phyloP scores from a whole-genome alignment of 2,113 vertebrate species.

The Sander vitreus region DNA sequence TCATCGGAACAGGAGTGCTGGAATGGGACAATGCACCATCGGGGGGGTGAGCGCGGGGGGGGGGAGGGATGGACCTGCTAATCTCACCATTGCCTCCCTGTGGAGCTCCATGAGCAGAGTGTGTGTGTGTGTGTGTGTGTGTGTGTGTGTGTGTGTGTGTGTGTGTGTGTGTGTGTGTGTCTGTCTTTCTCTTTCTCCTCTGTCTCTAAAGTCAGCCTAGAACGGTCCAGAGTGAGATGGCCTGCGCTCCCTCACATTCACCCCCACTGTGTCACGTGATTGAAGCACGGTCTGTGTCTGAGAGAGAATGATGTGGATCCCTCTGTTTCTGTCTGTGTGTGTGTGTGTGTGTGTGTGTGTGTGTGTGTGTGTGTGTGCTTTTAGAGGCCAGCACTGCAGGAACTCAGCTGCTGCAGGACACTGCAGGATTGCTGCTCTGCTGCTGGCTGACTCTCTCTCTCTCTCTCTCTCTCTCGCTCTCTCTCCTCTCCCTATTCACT shows the following conservation, averaged over 20 bases:
- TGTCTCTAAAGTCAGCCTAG: constrained; percentile 56
- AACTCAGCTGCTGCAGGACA: constrained; percentile 84
- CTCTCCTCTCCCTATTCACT: constrained; percentile 64
- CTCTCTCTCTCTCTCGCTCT: constrained; percentile 17
- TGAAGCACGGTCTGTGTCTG: constrained; percentile 36
- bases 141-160: not conserved
- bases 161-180: not conserved
- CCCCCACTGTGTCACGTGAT: constrained; percentile 70
- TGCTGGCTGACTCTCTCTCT: constrained; percentile 68
- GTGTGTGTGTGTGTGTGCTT: constrained; percentile 53
- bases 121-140: not conserved
- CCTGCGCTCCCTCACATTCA: constrained; percentile 43
- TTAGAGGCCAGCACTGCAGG: constrained; percentile 81
- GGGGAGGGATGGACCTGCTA: constrained; percentile 42
- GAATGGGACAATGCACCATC: constrained; percentile 88
- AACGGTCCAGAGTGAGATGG: constrained; percentile 54
- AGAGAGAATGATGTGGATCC: constrained; percentile 42
- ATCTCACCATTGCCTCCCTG: constrained; percentile 62
- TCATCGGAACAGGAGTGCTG: constrained; percentile 84
- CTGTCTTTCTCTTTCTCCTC: constrained; percentile 22
- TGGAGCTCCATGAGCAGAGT: constrained; percentile 50
- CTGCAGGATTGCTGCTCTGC: constrained; percentile 82
- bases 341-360: too few relatives aligned
- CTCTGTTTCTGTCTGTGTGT: constrained; percentile 40
- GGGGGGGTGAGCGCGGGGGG: constrained; percentile 20